Base-by-base conservation (phyloP, 2,888 invertebrate genomes). In the Diarsia dahlii region DNA sequence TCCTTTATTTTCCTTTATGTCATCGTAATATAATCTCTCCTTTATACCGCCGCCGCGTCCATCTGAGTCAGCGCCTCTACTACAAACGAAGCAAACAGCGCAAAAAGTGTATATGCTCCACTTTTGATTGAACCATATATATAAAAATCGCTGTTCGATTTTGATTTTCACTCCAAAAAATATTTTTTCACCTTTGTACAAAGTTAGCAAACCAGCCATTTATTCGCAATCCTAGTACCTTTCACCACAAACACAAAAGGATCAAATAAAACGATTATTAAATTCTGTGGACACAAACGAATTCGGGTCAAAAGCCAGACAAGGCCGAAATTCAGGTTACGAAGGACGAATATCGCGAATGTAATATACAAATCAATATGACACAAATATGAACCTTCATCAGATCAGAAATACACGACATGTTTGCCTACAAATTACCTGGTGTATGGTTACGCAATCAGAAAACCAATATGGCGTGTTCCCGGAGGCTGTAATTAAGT, bases 391-490 rank as follows among this genome's bases (percentile, higher is more conserved):
- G 62, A 71, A 67, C 10, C 46, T 74, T 66, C 64, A 70, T 60
- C 23, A 39, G 23, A 58, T 58, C 48, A 58, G 23, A 77, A 74
- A 83, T 65, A 71, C 58, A 39, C 76, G 76, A 74, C 76, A 73
- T 78, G 71, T 78, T 74, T 84, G 68, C 56, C 65, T 74, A 80
- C 86, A 81, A 81, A 88, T 84, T 79, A 86, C 75, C 77, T 74
- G 52, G 23, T 81, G 76, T 62, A 68, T 73, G 67, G 15, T 71
- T 71, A 65, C 78, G 83, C 87, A 87, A 89, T 89, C 88, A 86
- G 84, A 87, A 88, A 89, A 82, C 87, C 89, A 90, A 90, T 90
- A 89, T 88, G 79, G 67, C 73, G n/a, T 56, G 81, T 81, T 82
- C 87, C 87, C 80, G 77, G 66, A 65, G 80, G 79, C 73, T 69